Percentiles rank a stretch among this genome's conserved stretches.
These are phyloP conservation scores for Enteromius paludinosus DNA, from an alignment of 2,797 vertebrate genomes.

Conservation along the genomic window DNA sequence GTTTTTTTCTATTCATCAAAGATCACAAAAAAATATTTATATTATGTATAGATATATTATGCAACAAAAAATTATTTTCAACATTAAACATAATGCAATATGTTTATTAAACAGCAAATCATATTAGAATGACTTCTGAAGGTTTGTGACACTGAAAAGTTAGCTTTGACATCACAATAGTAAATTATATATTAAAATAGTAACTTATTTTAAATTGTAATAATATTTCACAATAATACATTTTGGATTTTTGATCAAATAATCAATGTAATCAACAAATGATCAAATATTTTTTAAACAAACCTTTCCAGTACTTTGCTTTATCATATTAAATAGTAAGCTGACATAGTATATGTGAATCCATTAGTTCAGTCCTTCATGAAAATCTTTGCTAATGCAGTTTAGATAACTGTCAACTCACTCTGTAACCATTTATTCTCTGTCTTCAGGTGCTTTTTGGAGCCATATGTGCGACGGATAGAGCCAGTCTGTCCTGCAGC, in stretches of 20 bases:
- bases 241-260: background rate
- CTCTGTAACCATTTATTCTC: slow-evolving; percentile 84
- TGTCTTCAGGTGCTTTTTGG: slow-evolving; percentile 80
- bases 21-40: background rate
- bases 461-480: slow-evolving; percentile 80
- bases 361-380: background rate
- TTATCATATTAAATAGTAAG: background rate
- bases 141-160: background rate
- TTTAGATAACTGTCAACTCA: slow-evolving; percentile 71
- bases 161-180: background rate
- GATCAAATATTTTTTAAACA: too few relatives aligned
- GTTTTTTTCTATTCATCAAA: background rate
- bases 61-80: background rate
- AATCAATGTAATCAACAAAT: too few relatives aligned
- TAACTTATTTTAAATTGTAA: background rate
- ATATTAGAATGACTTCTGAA: background rate
- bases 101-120: background rate
- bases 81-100: background rate
- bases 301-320: background rate
- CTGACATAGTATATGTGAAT: background rate
- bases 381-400: background rate
- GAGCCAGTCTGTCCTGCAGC: slow-evolving; percentile 72
- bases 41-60: too few relatives aligned
- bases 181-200: background rate
- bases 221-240: background rate